Conservation (phyloP, 2,888 invertebrate genomes). For the Brachyptera risi region DNA sequence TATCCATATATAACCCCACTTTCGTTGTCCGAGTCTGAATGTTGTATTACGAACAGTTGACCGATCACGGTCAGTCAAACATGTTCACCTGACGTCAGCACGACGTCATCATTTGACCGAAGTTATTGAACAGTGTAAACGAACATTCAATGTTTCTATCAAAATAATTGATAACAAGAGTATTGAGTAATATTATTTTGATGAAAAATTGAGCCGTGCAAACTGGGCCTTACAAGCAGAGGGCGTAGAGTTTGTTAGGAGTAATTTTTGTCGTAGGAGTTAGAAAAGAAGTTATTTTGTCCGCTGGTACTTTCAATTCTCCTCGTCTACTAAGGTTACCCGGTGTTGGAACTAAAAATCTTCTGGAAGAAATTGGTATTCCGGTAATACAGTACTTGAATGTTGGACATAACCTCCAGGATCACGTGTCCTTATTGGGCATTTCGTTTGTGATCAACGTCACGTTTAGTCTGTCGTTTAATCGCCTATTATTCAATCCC, state of each 20-base stretch:
- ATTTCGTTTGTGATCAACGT: slow-evolving; percentile 41
- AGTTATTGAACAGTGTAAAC: no score
- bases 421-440: slow-evolving; percentile 45
- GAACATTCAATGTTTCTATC: no score
- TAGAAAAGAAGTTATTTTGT: slow-evolving; percentile 70
- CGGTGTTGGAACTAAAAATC: slow-evolving; percentile 67
- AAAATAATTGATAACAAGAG: no score
- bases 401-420: slow-evolving; percentile 46
- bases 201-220: no score
- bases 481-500: slow-evolving; percentile 36
- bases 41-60: no score
- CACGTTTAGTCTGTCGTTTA: slow-evolving; percentile 37
- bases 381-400: slow-evolving; percentile 44
- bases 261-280: slow-evolving; percentile 54
- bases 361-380: slow-evolving; percentile 53
- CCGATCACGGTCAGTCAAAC: no score
- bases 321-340: slow-evolving; percentile 84
- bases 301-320: slow-evolving; percentile 78
- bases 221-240: slow-evolving; percentile 49
- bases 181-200: no score
- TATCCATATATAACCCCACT: no score
- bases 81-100: no score
- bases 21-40: no score
- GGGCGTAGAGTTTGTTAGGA: slow-evolving; percentile 67
- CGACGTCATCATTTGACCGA: no score